Conservation (phyloP, 2,797 vertebrate species). For the Bovichtus variegatus region DNA sequence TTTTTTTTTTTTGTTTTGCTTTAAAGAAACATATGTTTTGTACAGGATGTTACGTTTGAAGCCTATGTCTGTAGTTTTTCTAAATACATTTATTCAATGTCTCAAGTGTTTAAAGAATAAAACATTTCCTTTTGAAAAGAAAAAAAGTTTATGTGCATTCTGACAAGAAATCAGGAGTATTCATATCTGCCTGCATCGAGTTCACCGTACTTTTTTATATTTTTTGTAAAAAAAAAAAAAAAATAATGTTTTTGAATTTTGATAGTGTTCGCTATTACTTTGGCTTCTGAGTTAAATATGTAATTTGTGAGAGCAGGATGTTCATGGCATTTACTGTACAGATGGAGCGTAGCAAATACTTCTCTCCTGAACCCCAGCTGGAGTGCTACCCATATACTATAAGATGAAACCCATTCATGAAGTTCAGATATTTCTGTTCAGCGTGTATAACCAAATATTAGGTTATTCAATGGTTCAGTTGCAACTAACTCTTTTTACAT, state of each 20-base stretch:
- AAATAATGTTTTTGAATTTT: constrained; percentile 74
- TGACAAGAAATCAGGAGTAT: constrained; percentile 59
- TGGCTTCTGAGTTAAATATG: constrained; percentile 67
- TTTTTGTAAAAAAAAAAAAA: constrained; percentile 75
- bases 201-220: constrained; percentile 81
- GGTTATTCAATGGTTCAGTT: constrained; percentile 78
- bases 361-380: constrained; percentile 55
- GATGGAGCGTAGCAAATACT: constrained; percentile 50
- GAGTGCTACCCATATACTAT: constrained; percentile 59
- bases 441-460: constrained; percentile 72
- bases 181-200: constrained; percentile 64
- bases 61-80: constrained; percentile 79
- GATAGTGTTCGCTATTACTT: constrained; percentile 76
- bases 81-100: constrained; percentile 78
- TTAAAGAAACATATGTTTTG: constrained; percentile 72
- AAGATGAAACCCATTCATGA: constrained; percentile 61
- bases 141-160: constrained; percentile 68
- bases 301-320: constrained; percentile 70
- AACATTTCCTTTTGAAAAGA: constrained; percentile 62
- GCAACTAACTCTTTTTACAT: constrained; percentile 86
- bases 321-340: constrained; percentile 70
- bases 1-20: constrained; percentile 37
- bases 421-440: constrained; percentile 65
- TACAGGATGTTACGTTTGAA: constrained; percentile 79
- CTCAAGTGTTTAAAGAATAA: constrained; percentile 73